Base-by-base conservation (phyloP, 2,797 vertebrate species). In the Anas flavirostris region DNA sequence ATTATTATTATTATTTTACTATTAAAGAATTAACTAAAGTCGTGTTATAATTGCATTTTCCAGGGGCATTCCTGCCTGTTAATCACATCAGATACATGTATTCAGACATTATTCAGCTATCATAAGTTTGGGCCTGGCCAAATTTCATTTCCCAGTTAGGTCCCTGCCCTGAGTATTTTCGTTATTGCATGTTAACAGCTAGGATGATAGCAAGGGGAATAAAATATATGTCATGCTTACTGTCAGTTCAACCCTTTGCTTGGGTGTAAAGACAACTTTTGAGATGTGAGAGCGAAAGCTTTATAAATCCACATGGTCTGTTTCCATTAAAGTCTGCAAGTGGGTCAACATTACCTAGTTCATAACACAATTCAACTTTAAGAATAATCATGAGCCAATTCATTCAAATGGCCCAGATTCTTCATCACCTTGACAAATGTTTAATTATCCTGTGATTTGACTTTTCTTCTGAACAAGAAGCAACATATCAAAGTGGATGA, bases 381-480 rank as follows among this genome's bases (percentile, higher is more conserved):
- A 83, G 29, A 91, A 79, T 19, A 69, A 62, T 77, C 31, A 80
- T 46, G 43, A 86, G 31, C 8, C 52, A 80, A n/a, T 85, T 80
- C 68, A 68, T 72, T 33, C 31, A 75, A 89, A 35, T 19, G 41
- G 53, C 33, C 22, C 1, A 2, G 7, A 68, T 43, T 87, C 81
- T 84, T 91, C 6, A 50, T 53, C 90, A 93, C 44, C 37, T 80
- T 82, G 64, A 87, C 68, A 94, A 93, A 74, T 31, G 39, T 43
- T 86, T 91, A 31, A 82, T 86, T 91, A 44, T 88, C 29, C 37
- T 35, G 35, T 68, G 52, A 85, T 85, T 80, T 87, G 37, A 87
- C 31, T 93, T 93, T 86, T 87, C 64, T 73, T 86, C 74, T 62
- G 48, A 82, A 91, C 81, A 79, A n/a, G 28, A 22, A 90, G 56